Evolutionary conservation across 2,797 vertebrate genomes (phyloP).

Genomic region (Lepidocolaptes lacrymiger): DNA sequence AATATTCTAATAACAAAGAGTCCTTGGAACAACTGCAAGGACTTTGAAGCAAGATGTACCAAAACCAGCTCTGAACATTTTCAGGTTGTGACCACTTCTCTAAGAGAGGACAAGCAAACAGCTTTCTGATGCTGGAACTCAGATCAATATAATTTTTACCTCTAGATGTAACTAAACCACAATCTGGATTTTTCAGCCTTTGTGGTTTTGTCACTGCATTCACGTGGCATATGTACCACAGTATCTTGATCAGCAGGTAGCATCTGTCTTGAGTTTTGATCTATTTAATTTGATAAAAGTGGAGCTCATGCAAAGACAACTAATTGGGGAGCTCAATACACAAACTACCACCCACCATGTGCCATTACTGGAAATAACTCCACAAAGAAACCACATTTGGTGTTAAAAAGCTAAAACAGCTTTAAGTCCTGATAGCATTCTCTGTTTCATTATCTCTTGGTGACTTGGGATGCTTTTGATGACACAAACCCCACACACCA

Average conservation of each 20-base stretch:
- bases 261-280: slow-evolving; percentile 46
- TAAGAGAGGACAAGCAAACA: neutral
- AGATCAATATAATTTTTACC: neutral
- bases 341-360: slow-evolving; percentile 33
- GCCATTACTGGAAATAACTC: slow-evolving; percentile 37
- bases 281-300: slow-evolving; percentile 40
- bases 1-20: slow-evolving; percentile 4
- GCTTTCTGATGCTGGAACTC: neutral
- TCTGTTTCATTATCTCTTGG: neutral
- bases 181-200: neutral
- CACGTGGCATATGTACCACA: neutral
- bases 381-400: slow-evolving; percentile 26
- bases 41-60: slow-evolving; percentile 15
- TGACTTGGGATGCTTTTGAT: neutral
- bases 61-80: neutral
- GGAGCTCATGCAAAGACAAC: slow-evolving; percentile 21
- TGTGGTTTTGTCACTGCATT: neutral
- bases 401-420: neutral
- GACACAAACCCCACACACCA: neutral
- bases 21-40: slow-evolving; percentile 20
- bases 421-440: neutral
- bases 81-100: neutral
- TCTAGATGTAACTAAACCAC: neutral
- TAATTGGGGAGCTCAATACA: slow-evolving; percentile 22
- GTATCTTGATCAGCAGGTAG: slow-evolving; percentile 22